Evolutionary conservation across 2,797 vertebrate species (phyloP), one percentile per base, ranked within the genome.

Genomic region (Cetoscarus ocellatus): DNA sequence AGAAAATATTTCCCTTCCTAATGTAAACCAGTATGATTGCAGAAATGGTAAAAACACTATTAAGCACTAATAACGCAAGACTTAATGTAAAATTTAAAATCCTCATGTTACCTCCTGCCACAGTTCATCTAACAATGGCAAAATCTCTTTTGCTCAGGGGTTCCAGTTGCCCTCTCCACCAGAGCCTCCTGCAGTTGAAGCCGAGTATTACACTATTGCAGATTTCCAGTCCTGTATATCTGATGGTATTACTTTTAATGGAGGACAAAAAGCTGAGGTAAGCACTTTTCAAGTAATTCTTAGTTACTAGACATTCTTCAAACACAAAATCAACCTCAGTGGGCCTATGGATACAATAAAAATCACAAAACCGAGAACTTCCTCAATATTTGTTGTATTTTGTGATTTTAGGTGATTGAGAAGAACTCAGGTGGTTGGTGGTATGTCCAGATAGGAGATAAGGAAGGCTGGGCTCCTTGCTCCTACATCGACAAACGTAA

Each of bases 151-250:
- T 71, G 8, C 15, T 0, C 45, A 99, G 97, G 98, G 97, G 65
- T 98, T 99, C 89, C 97, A 97, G 93, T 90, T 99, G 87, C 98
- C 98, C 6, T 98, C 96, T 71, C 98, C 98, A 17, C 98, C 98
- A 85, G 98, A 98, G 94, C 96, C 98, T 80, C 98, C 98, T 87
- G 96, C 97, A 1, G 98, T 99, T 67, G 98, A 99, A 95, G 97
- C 98, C 35, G 98, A 99, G 92, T 99, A 99, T 90, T 99, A 99
- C 95, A 99, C 98, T 75, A 99, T 99, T 75, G 98, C 98, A n/a
- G 98, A 99, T 79, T 99, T 99, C 92, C 98, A 99, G 92, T 99
- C 98, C 0, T 97, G 97, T 81, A 99, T 99, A 85, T 98, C 98
- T 51, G 98, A 99, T 74, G 98, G 98, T 14, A 99, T 99, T 91